Evolutionary conservation across 2,888 invertebrate species (phyloP).

Genomic region (Limenitis camilla): DNA sequence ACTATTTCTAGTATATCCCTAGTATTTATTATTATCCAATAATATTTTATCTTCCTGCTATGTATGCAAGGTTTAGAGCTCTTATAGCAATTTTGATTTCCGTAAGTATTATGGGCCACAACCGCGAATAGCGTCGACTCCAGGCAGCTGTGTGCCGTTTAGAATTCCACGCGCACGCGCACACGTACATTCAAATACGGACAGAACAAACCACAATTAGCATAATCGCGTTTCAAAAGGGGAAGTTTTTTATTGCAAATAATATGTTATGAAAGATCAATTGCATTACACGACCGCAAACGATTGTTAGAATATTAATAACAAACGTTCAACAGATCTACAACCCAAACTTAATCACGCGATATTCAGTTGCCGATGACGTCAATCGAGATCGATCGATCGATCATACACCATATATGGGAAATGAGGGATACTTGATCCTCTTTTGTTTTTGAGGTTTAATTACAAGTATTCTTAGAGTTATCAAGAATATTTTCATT

Average conservation of each 20-base stretch:
- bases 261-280: conserved; percentile 32
- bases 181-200: conserved; percentile 58
- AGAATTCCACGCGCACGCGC: conserved; percentile 52
- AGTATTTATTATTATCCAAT: background rate
- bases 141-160: conserved; percentile 46
- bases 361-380: too few species aligned
- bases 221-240: conserved; percentile 40
- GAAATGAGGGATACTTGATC: too few species aligned
- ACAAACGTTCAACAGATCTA: too few species aligned
- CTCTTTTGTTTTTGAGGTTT: too few species aligned
- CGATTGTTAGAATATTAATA: too few species aligned
- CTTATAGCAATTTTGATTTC: conserved; percentile 35
- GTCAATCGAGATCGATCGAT: too few species aligned
- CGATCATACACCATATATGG: too few species aligned
- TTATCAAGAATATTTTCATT: too few species aligned
- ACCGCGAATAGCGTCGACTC: conserved; percentile 36
- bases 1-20: too few species aligned
- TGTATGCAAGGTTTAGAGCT: conserved; percentile 4
- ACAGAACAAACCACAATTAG: conserved; percentile 64
- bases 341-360: too few species aligned
- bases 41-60: background rate
- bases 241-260: conserved; percentile 37
- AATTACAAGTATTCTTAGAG: too few species aligned
- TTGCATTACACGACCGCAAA: conserved; percentile 8
- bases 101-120: conserved; percentile 34